Evolutionary conservation across 2,113 vertebrate genomes (phyloP).

Genomic region (Micromys minutus): DNA sequence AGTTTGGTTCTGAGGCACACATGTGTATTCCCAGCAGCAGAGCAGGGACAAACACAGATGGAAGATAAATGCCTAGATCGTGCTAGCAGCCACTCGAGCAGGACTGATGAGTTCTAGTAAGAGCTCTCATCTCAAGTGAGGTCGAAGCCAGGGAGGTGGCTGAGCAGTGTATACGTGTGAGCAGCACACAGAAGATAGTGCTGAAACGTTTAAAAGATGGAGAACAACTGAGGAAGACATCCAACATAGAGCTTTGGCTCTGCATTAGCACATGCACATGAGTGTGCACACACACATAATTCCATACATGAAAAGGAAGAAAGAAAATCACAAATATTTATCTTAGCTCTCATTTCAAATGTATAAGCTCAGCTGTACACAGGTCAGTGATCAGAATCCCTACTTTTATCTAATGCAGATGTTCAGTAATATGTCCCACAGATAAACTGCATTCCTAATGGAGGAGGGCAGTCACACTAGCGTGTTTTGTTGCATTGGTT

Average conservation of each 20-base stretch:
- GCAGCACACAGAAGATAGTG: neutral
- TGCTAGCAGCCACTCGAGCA: neutral
- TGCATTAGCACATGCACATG: neutral
- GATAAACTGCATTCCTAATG: neutral
- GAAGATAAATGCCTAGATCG: neutral
- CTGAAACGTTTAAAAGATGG: neutral
- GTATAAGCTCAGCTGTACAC: neutral
- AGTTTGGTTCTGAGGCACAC: neutral
- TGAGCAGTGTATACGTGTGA: neutral
- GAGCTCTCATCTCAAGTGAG: neutral
- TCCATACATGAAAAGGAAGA: neutral
- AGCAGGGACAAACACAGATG: neutral
- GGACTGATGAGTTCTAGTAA: neutral
- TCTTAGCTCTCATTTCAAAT: constrained; percentile 41
- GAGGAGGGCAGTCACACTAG: no score
- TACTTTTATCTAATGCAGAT: neutral
- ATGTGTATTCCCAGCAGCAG: neutral
- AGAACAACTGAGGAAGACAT: neutral
- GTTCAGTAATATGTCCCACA: neutral
- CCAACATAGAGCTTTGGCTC: neutral
- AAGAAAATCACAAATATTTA: constrained; percentile 19
- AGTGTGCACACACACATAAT: neutral
- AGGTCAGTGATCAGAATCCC: neutral
- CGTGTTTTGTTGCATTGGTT: neutral
- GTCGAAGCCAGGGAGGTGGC: neutral